These are phyloP conservation scores for Oxyteleia sp. DNA, from an alignment of 2,888 invertebrate species.

Conservation along the genomic window DNA sequence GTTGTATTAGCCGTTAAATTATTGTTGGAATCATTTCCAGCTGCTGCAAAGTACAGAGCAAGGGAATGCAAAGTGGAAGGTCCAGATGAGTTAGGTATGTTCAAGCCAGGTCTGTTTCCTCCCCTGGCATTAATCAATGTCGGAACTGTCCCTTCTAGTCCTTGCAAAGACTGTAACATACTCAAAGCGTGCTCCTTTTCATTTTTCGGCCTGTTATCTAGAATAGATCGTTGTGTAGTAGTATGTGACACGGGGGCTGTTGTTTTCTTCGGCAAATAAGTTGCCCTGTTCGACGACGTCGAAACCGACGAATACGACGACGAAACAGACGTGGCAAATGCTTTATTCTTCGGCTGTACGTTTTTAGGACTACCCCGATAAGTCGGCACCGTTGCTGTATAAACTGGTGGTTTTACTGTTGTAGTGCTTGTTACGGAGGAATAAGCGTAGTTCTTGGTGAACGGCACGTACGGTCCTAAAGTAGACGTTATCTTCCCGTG, in stretches of 20 bases:
- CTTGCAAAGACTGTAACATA: slow-evolving; percentile 91
- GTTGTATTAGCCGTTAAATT: slow-evolving; percentile 85
- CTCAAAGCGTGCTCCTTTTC: slow-evolving; percentile 91
- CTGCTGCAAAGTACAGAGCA: slow-evolving; percentile 93
- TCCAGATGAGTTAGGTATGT: slow-evolving; percentile 92
- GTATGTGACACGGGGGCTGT: slow-evolving; percentile 73
- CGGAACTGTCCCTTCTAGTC: slow-evolving; percentile 89
- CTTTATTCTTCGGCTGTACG: too few relatives aligned
- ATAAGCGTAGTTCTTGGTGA: slow-evolving; percentile 76
- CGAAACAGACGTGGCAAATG: too few relatives aligned
- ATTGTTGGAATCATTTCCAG: slow-evolving; percentile 87
- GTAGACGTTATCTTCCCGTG: slow-evolving; percentile 85
- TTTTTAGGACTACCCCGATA: too few relatives aligned
- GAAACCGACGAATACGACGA: too few relatives aligned
- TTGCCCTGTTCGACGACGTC: too few relatives aligned
- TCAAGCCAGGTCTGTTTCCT: slow-evolving; percentile 90
- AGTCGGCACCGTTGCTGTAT: too few relatives aligned
- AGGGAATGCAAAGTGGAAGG: slow-evolving; percentile 93
- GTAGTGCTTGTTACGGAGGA: too few relatives aligned
- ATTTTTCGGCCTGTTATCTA: slow-evolving; percentile 82
- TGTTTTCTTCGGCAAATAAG: too few relatives aligned
- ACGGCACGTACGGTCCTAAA: slow-evolving; percentile 84
- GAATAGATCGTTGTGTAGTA: slow-evolving; percentile 71
- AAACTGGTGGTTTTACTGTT: too few relatives aligned
- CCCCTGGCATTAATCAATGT: slow-evolving; percentile 81